Conservation (phyloP, 2,888 invertebrate species). For the Diloba caeruleocephala region DNA sequence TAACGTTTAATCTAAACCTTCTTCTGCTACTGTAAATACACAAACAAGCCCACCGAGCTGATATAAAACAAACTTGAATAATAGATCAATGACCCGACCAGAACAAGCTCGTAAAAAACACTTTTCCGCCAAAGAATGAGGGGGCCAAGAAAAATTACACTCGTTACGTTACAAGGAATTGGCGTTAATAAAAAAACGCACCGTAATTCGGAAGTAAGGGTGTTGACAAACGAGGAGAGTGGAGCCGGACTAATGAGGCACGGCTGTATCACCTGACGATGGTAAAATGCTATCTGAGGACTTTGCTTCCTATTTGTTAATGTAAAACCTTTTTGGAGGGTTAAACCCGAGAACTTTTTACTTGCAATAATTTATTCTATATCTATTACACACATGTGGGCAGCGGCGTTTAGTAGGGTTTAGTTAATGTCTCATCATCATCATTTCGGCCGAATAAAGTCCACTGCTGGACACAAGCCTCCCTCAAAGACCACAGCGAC, state of each 20-base stretch:
- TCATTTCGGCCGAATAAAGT: too few relatives aligned
- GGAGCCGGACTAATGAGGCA: conserved; percentile 78
- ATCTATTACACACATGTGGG: conserved; percentile 8
- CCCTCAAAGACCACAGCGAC: too few relatives aligned
- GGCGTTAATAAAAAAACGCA: conserved; percentile 81
- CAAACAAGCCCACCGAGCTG: conserved; percentile 31
- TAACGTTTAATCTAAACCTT: not conserved
- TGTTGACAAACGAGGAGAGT: conserved; percentile 82
- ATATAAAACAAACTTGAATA: conserved; percentile 54
- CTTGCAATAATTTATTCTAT: conserved; percentile 19
- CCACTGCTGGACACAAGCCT: too few relatives aligned
- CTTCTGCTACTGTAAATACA: conserved; percentile 16
- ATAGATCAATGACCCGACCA: conserved; percentile 58
- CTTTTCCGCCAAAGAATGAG: conserved; percentile 50
- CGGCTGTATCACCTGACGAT: conserved; percentile 77
- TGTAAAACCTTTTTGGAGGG: conserved; percentile 54
- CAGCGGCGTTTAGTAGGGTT: not conserved
- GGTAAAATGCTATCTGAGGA: conserved; percentile 66
- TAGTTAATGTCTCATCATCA: not conserved
- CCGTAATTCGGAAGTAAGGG: conserved; percentile 73
- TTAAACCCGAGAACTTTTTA: conserved; percentile 4
- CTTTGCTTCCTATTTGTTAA: conserved; percentile 62
- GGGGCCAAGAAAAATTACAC: conserved; percentile 74
- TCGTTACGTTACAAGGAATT: conserved; percentile 81
- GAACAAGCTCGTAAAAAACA: conserved; percentile 58